Evolutionary conservation across 2,797 vertebrate species (phyloP).

Genomic region (Brachyalestes nurse): DNA sequence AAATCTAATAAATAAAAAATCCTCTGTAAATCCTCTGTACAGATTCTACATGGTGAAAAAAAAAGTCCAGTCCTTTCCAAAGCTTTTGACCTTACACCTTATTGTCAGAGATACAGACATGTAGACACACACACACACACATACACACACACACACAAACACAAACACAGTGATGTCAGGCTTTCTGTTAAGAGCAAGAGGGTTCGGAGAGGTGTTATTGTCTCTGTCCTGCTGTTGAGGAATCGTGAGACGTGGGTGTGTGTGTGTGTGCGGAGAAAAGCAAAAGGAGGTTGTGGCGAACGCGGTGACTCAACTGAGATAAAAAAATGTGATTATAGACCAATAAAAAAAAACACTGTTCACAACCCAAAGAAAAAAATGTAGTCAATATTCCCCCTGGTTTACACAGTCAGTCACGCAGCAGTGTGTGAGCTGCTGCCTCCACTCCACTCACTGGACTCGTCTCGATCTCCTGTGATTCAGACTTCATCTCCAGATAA

Average conservation of each 20-base stretch:
- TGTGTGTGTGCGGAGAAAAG: constrained; percentile 5
- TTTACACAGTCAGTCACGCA: constrained; percentile 1
- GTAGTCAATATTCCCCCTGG: constrained; percentile 10
- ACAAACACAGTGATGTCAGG: background rate
- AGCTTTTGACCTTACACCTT: background rate
- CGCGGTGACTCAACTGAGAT: constrained; percentile 21
- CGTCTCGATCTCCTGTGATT: constrained; percentile 36
- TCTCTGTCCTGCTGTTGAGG: constrained; percentile 3
- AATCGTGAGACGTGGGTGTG: constrained; percentile 20
- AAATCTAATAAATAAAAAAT: background rate
- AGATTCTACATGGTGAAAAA: background rate
- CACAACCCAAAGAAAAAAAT: background rate
- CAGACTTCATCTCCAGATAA: constrained; percentile 51
- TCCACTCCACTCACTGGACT: constrained; percentile 15
- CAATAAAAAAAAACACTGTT: constrained; percentile 9
- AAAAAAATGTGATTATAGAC: background rate
- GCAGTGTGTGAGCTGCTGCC: background rate
- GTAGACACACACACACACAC: background rate
- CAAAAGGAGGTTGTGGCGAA: constrained; percentile 10
- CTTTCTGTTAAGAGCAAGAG: background rate
- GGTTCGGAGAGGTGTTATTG: background rate
- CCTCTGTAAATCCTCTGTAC: background rate
- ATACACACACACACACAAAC: background rate
- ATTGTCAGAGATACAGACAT: background rate
- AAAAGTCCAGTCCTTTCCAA: background rate